phyloP scores from a whole-genome alignment of 2,113 vertebrate genomes.

The Proterorhinus semilunaris region DNA sequence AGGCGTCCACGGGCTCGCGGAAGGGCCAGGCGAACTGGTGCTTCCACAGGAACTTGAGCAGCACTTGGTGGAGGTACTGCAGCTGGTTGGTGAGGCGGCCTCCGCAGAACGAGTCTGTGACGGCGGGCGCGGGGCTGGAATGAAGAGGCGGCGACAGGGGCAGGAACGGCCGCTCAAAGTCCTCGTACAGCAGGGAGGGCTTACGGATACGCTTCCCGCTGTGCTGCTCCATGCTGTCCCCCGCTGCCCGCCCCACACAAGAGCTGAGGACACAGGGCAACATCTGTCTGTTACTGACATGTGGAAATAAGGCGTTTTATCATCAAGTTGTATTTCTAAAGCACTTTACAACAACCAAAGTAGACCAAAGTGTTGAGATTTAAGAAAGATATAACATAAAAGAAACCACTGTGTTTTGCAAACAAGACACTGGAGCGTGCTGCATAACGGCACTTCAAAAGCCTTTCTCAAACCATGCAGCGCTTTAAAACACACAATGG shows the following conservation, averaged over 20 bases:
- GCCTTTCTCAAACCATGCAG: too few species aligned
- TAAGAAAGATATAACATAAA: too few species aligned
- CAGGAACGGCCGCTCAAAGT: constrained; percentile 90
- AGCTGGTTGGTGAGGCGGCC: constrained; percentile 90
- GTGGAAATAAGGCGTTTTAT: too few species aligned
- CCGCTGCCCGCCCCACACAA: constrained; percentile 63
- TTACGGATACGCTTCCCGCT: constrained; percentile 90
- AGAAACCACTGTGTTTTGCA: too few species aligned
- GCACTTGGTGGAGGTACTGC: constrained; percentile 89
- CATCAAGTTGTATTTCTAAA: too few species aligned
- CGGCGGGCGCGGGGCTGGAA: constrained; percentile 64
- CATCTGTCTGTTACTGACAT: too few species aligned
- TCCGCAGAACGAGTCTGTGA: constrained; percentile 82
- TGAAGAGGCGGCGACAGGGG: constrained; percentile 65
- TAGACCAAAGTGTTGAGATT: too few species aligned
- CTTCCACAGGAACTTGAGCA: constrained; percentile 90
- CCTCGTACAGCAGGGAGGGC: constrained; percentile 89
- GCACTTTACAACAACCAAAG: too few species aligned
- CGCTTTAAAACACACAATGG: too few species aligned
- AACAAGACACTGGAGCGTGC: too few species aligned
- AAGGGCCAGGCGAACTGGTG: constrained; percentile 96
- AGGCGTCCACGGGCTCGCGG: constrained; percentile 88
- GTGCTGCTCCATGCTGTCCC: constrained; percentile 66
- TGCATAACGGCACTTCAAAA: too few species aligned
- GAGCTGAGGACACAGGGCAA: constrained; percentile 44